These are phyloP conservation scores for Charadrius vociferus DNA, from an alignment of 2,113 vertebrate species.

Conservation along the genomic window DNA sequence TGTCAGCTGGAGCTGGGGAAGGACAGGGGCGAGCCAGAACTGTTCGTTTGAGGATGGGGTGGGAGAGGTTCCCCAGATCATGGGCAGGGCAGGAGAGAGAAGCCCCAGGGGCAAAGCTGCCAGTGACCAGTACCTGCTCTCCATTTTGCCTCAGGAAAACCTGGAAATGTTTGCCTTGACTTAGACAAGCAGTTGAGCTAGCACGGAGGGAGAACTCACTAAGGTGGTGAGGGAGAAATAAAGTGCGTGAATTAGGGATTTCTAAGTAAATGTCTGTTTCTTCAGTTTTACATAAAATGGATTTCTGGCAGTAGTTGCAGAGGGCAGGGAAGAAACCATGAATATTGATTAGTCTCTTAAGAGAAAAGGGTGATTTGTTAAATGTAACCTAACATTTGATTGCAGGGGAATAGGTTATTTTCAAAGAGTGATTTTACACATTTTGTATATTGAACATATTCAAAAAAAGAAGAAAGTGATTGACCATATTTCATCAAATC, in stretches of 20 bases:
- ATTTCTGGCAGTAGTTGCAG: background rate
- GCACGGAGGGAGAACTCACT: rapidly evolving
- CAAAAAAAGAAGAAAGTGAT: background rate
- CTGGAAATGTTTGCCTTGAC: background rate
- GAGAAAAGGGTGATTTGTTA: conserved; percentile 19
- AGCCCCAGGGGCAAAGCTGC: rapidly evolving
- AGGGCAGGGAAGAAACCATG: background rate
- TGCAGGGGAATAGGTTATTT: conserved; percentile 27
- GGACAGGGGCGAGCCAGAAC: background rate
- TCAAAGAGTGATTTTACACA: background rate
- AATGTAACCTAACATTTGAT: background rate
- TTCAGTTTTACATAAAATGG: background rate
- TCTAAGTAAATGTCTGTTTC: background rate
- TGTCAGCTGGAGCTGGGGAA: too few relatives aligned
- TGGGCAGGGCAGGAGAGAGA: rapidly evolving
- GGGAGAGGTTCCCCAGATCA: rapidly evolving
- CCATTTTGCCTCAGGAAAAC: background rate
- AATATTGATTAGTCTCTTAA: conserved; percentile 8
- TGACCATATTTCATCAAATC: background rate
- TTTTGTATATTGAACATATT: background rate
- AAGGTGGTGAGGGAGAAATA: background rate
- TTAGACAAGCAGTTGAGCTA: background rate
- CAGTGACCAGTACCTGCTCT: rapidly evolving
- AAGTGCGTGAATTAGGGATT: background rate
- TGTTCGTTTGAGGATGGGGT: rapidly evolving